Evolutionary conservation across 2,113 vertebrate species (phyloP), one percentile per base, ranked within the genome.

Genomic region (Crotalus horridus): DNA sequence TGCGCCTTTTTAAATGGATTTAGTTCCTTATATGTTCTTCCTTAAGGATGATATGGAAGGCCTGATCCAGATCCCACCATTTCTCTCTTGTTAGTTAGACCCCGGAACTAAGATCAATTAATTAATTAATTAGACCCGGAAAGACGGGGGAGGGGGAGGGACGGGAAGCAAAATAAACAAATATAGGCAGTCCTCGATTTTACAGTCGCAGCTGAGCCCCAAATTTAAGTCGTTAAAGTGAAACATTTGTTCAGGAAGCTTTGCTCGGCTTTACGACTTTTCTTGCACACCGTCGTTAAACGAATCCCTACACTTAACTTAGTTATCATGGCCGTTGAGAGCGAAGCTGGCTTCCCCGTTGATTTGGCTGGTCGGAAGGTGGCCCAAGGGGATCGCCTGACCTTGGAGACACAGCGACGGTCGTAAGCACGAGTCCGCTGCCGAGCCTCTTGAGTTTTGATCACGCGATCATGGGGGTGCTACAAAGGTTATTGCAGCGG

Each of bases 401-500:
- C 4, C 29, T 69, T 1, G 12, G 61, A 69, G 61, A 5, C 61
- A 29, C 26, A n/a, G 61, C 10, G 1, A 12, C 3, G 59, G 26
- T 64, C 11, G 4, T n/a, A 13, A n/a, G 26, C 1, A 13, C 1
- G 61, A 64, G 0, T 13, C 4, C 0, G 29, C 4, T n/a, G 58
- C 58, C 8, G 6, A 59, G 56, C 21, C 4, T 58, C 21, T 23
- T 48, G 59, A 64, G 29, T 64, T 29, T 4, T 3, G 24, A 64
- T 29, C 59, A 64, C 10, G 3, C 8, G 26, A 61, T 26, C 3
- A 0, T 2, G 53, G 11, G 53, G 53, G 3, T 12, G 59, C 29
- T n/a, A 13, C 29, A n/a, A n/a, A 69, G 61, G 29, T 26, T 8
- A 3, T 1, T 13, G 0, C 4, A 1, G 59, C 29, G 4, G 11